A percentile compares a stretch with the other conserved stretches of the same genome.
Evolutionary conservation across 2,888 invertebrate genomes (phyloP).

Genomic region (Drosophila fulvimacula): DNA sequence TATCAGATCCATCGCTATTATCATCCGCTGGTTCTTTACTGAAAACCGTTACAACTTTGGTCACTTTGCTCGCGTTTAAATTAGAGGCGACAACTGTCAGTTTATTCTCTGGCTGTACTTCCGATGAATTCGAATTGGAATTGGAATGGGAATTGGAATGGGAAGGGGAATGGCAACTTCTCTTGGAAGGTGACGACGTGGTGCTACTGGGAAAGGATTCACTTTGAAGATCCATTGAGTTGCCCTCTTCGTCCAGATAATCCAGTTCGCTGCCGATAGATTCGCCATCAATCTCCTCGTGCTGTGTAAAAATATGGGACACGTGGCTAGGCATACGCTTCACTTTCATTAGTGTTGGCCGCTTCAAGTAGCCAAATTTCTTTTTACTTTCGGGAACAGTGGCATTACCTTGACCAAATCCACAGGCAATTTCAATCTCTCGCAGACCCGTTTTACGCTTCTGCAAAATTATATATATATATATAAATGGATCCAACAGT

Average conservation of each 20-base stretch:
- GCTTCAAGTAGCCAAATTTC: not conserved
- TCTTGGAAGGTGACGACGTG: not conserved
- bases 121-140: no score
- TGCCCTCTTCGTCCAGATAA: not conserved
- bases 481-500: not conserved
- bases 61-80: not conserved
- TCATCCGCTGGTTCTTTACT: no score
- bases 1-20: not conserved
- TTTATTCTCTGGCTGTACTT: no score
- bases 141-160: not conserved
- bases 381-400: not conserved
- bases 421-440: constrained; percentile 48
- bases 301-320: no score
- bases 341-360: not conserved
- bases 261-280: constrained; percentile 8
- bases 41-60: not conserved
- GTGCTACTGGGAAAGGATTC: no score
- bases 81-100: not conserved
- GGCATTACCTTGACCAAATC: not conserved
- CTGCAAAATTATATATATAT: constrained; percentile 22
- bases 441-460: constrained; percentile 56
- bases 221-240: not conserved
- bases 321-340: no score
- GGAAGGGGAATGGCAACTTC: no score
- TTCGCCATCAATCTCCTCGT: not conserved